These are phyloP conservation scores for Lamellibrachia luymesi DNA, from an alignment of 1,140 invertebrate species.

Conservation along the genomic window DNA sequence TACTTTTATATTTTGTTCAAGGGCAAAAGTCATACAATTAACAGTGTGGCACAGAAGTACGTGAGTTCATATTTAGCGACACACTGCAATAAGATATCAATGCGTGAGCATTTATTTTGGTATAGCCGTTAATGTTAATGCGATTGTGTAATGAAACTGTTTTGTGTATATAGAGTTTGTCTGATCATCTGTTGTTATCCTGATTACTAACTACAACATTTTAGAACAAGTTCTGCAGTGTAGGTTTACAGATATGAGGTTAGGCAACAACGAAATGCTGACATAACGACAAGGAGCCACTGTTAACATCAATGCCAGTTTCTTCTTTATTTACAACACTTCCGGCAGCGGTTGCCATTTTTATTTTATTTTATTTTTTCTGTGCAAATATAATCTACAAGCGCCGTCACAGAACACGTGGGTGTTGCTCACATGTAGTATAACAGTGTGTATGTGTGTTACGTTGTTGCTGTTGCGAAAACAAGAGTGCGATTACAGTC, in stretches of 20 bases:
- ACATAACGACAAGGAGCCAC: not conserved
- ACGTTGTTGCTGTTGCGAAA: not conserved
- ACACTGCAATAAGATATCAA: not conserved
- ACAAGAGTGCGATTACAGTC: not conserved
- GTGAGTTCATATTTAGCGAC: not conserved
- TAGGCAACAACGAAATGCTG: not conserved
- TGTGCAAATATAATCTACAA: constrained; percentile 5
- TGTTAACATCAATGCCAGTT: not conserved
- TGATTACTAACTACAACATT: not conserved
- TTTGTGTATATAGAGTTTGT: not conserved
- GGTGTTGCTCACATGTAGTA: not conserved
- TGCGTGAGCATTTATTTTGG: not conserved
- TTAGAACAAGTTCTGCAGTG: not conserved
- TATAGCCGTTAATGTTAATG: not conserved
- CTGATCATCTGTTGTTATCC: not conserved
- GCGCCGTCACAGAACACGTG: not conserved
- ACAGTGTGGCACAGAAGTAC: not conserved
- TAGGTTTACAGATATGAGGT: not conserved
- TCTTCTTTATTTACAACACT: not conserved
- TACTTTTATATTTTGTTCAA: not conserved
- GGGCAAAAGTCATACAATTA: not conserved
- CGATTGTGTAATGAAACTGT: not conserved
- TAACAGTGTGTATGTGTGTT: not conserved
- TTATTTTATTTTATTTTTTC: not conserved
- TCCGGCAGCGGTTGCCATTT: not conserved